These are phyloP conservation scores for Paramormyrops kingsleyae DNA, from an alignment of 2,113 vertebrate species.

Conservation along the genomic window DNA sequence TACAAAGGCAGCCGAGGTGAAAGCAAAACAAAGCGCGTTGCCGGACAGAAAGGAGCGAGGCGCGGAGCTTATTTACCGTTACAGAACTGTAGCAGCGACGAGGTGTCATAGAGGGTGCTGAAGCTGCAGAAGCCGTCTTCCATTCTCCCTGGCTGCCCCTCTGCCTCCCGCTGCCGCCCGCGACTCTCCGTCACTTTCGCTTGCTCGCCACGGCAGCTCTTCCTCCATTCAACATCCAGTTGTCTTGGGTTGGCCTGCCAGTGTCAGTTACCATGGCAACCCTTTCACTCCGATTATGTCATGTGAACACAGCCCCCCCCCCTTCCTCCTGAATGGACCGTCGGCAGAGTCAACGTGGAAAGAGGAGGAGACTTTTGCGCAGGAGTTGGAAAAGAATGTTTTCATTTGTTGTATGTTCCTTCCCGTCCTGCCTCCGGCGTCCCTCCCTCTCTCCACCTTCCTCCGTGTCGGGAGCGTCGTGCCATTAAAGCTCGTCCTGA, in stretches of 20 bases:
- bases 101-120: slow-evolving; percentile 94
- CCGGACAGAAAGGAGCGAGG: background rate
- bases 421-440: background rate
- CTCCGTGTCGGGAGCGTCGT: slow-evolving; percentile 21
- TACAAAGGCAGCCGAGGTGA: background rate
- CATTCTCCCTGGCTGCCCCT: slow-evolving; percentile 51
- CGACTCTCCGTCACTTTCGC: slow-evolving; percentile 44
- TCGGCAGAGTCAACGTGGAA: background rate
- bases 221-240: slow-evolving; percentile 61
- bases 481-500: slow-evolving; percentile 37
- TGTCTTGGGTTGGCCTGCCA: slow-evolving; percentile 67
- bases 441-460: slow-evolving; percentile 27
- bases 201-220: slow-evolving; percentile 50
- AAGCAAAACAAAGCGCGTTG: slow-evolving; percentile 12
- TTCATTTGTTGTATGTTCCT: slow-evolving; percentile 12
- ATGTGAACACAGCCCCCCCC: slow-evolving; percentile 47
- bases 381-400: slow-evolving; percentile 24
- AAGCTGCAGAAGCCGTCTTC: slow-evolving; percentile 89
- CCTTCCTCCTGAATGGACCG: slow-evolving; percentile 18
- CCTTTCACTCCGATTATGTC: slow-evolving; percentile 67
- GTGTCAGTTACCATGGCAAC: slow-evolving; percentile 88
- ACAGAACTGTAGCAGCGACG: slow-evolving; percentile 93
- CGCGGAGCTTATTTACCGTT: slow-evolving; percentile 69
- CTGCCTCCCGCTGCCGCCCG: slow-evolving; percentile 31
- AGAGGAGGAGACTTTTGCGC: slow-evolving; percentile 6